A percentile compares a stretch with the other conserved stretches of the same genome.
Evolutionary conservation across 1,140 invertebrate species (phyloP).

Genomic region (Cydia strobilella): DNA sequence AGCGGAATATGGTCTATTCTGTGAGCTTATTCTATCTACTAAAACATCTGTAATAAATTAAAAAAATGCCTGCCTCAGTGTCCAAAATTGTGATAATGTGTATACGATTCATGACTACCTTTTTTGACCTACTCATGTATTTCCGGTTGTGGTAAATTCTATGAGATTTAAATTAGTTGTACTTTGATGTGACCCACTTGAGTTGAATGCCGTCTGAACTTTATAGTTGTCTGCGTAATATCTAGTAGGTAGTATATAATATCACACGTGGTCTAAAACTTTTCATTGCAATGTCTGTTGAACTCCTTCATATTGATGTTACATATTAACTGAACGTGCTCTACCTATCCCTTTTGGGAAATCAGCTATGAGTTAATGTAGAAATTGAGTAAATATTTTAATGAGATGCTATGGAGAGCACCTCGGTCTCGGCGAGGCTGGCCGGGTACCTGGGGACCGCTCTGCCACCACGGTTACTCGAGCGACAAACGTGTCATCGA

Average conservation of each 20-base stretch:
- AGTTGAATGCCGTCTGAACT: neutral
- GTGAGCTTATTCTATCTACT: conserved; percentile 38
- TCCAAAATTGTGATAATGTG: too few relatives aligned
- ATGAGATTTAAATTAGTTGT: neutral
- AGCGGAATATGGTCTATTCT: conserved; percentile 41
- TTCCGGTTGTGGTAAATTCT: neutral
- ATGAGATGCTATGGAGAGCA: neutral
- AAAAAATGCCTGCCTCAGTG: neutral
- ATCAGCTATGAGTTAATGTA: neutral
- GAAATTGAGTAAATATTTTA: neutral
- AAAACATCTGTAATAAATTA: neutral
- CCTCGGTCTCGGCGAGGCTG: conserved; percentile 46
- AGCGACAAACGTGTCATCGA: conserved; percentile 62
- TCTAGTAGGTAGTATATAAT: too few relatives aligned
- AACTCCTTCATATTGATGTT: neutral
- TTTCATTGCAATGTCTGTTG: neutral
- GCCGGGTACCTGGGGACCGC: conserved; percentile 58
- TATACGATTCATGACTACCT: too few relatives aligned
- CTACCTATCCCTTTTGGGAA: neutral
- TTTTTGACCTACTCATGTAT: too few relatives aligned
- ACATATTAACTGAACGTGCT: neutral
- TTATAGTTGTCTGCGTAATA: neutral
- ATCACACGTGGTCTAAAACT: neutral
- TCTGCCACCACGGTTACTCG: conserved; percentile 54
- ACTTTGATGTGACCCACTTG: neutral